A percentile compares a stretch with the other conserved stretches of the same genome.
Conservation (phyloP, 35 echinoderm and acorn worm species). For the Ophiothrix spiculata region DNA sequence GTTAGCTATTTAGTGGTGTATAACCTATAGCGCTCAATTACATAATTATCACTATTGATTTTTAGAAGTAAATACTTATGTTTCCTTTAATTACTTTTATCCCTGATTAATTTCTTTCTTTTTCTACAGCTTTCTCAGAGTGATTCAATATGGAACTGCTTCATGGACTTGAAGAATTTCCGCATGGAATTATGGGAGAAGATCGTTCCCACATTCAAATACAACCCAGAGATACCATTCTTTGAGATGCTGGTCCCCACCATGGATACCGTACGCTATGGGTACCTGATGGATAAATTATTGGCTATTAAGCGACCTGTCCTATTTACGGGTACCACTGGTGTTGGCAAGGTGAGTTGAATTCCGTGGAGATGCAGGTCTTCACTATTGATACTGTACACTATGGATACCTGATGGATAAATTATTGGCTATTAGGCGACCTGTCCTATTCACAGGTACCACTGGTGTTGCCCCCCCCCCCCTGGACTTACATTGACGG, state of each 20-base stretch:
- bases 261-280: slow-evolving; percentile 91
- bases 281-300: slow-evolving; percentile 98
- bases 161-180: slow-evolving; percentile 93
- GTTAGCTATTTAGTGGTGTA: too few species aligned
- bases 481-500: slow-evolving; percentile 67
- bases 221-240: slow-evolving; percentile 88
- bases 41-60: too few species aligned
- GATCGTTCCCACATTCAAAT: slow-evolving; percentile 92
- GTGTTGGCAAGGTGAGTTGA: slow-evolving; percentile 89
- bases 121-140: slow-evolving; percentile 74
- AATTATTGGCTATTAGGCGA: slow-evolving; percentile 66
- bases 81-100: too few species aligned
- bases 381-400: slow-evolving; percentile 91
- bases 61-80: too few species aligned
- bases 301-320: slow-evolving; percentile 78
- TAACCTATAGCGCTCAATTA: too few species aligned
- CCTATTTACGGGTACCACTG: slow-evolving; percentile 95
- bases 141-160: slow-evolving; percentile 92
- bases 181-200: slow-evolving; percentile 98
- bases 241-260: slow-evolving; percentile 99
- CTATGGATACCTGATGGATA: slow-evolving; percentile 99
- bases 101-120: too few species aligned
- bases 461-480: slow-evolving; percentile 92
- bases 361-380: slow-evolving; percentile 92
- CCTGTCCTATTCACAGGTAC: slow-evolving; percentile 97